Evolutionary conservation across 2,797 vertebrate genomes (phyloP).

Genomic region (Heterohyrax brucei): DNA sequence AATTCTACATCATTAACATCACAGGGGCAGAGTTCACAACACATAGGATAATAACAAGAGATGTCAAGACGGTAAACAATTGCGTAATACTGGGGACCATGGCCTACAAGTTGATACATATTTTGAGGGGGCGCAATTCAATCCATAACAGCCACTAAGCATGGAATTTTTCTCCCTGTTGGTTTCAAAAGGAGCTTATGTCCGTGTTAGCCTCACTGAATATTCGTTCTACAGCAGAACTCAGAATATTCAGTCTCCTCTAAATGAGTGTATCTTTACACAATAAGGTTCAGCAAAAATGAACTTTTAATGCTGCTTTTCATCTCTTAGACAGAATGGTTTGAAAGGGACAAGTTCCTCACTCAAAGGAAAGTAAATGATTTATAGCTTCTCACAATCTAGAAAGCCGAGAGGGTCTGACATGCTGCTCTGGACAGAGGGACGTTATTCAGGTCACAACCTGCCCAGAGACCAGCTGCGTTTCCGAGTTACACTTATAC

Average conservation of each 20-base stretch:
- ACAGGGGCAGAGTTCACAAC: no score
- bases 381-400: not conserved
- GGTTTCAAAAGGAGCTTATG: not conserved
- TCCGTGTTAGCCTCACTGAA: not conserved
- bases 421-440: not conserved
- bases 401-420: not conserved
- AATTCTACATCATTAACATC: no score
- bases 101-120: no score
- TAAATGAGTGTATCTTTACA: not conserved
- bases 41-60: no score
- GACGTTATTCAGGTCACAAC: not conserved
- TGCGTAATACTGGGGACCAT: no score
- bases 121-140: no score
- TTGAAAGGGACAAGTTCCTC: not conserved
- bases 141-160: not conserved
- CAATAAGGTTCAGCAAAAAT: conserved; percentile 36
- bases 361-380: not conserved
- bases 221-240: not conserved
- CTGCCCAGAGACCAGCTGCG: not conserved
- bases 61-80: no score
- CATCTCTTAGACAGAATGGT: not conserved
- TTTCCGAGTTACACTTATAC: not conserved
- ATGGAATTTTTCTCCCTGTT: not conserved
- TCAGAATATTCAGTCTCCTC: not conserved
- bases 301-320: not conserved